Evolutionary conservation across 1,140 invertebrate species (phyloP), one percentile per base, ranked within the genome.

Genomic region (Cyrtorhinus lividipennis): DNA sequence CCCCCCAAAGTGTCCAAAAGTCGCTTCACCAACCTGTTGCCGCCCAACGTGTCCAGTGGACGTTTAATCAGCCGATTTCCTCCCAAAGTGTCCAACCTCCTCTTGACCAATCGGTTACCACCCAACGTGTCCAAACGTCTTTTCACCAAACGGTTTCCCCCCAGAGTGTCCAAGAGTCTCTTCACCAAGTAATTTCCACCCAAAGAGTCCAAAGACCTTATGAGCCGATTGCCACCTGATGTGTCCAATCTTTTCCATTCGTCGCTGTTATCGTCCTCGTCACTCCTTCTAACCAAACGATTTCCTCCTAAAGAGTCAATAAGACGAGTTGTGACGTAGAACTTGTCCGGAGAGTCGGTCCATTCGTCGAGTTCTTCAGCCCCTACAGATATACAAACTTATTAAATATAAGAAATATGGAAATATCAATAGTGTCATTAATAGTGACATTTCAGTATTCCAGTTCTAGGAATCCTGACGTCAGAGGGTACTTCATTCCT

Each of bases 211-310:
- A 64, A 61, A 26, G 30, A 13, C 23, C 20, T 30, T 13, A 56
- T 8, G 3, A 53, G 72, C 75, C 23, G 74, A 74, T 62, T 64
- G 73, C 63, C 69, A 72, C 24, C 66, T 25, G 64, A n/a, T 56
- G 60, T n/a, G 57, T 62, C 61, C 24, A 63, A 15, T n/a, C 38
- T 8, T 44, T n/a, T 8, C 38, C n/a, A 10, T n/a, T 8, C 8
- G n/a, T 10, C 8, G 8, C 8, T 44, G 38, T 44, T n/a, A n/a
- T 44, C 38, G 8, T 44, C 38, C 8, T 10, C 8, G n/a, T 44
- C n/a, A 15, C 8, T 5, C 20, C 48, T 10, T 53, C 48, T 10
- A 5, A 53, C 20, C 48, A 53, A 20, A 53, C 20, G 8, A 20
- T 53, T 53, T 12, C 48, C 48, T 12, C 48, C 48, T 5, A 53